Evolutionary conservation across 2,113 vertebrate species (phyloP), one percentile per base, ranked within the genome.

Genomic region (Erythrolamprus reginae): DNA sequence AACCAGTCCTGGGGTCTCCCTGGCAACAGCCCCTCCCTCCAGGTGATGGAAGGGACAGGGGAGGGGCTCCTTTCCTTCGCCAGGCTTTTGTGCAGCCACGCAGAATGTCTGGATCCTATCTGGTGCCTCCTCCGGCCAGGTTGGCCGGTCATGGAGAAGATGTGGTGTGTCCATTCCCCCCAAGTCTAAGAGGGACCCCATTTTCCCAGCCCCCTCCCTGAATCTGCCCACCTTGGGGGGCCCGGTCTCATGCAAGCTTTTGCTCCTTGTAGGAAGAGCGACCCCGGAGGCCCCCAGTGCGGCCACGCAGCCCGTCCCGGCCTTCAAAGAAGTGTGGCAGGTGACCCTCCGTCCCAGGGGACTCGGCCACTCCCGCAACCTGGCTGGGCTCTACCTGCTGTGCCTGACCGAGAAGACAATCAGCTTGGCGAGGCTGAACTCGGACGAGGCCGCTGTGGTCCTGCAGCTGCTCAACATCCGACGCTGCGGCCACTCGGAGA

Each of bases 391-490:
- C 94, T 98, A 98, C 95, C 94, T 96, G n/a, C 96, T 98, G 26
- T 98, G 97, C 92, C 96, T 98, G 89, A 97, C 97, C 0, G 98
- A 98, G 0, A 98, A 97, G 93, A 96, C 97, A 0, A 96, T 98
- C 82, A 97, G 97, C 96, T 97, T 98, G 65, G 96, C 98, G 56
- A 97, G 96, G 91, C 97, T 98, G 33, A 97, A 98, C 95, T 97
- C 97, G 0, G 98, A 97, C 8, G 97, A 96, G 1, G 98, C 97
- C 0, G 97, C 97, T 0, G 97, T 98, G 47, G 97, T 97, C 55
- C 94, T 98, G 92, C 98, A 98, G 95, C 95, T 98, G 82, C 98
- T 98, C 97, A 98, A 98, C 94, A 98, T 98, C 94, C 95, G 98
- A 2, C 97, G 98, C 82, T 98, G 98, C 2, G 98, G 98, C n/a